These are phyloP conservation scores for Tolmerus cingulatus DNA, from an alignment of 2,888 invertebrate species.

Conservation along the genomic window DNA sequence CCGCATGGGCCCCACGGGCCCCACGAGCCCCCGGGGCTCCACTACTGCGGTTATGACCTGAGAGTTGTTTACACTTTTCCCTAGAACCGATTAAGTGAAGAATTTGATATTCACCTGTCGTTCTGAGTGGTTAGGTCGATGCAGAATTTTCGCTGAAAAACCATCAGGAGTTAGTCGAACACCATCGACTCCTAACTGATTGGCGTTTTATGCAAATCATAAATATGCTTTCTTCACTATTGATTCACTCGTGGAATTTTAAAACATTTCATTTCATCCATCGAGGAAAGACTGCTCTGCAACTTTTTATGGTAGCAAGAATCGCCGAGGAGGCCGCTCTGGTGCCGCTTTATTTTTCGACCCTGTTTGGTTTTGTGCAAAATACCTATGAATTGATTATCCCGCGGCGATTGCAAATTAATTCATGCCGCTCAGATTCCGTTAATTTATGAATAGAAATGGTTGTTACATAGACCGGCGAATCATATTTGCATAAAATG, in stretches of 20 bases:
- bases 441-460: background rate
- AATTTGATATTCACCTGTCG: background rate
- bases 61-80: background rate
- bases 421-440: background rate
- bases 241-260: background rate
- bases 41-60: background rate
- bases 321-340: background rate
- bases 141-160: background rate
- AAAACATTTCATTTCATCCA: background rate
- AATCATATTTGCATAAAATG: background rate
- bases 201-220: conserved; percentile 6
- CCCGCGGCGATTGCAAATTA: background rate
- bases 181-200: background rate
- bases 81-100: background rate
- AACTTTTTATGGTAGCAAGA: background rate
- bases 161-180: background rate
- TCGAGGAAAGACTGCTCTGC: background rate
- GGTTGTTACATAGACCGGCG: background rate
- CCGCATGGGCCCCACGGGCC: background rate
- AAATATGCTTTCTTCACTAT: background rate
- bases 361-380: background rate
- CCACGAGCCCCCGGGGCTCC: background rate
- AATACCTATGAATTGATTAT: background rate
- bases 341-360: background rate
- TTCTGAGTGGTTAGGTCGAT: background rate